Evolutionary conservation across 1,140 invertebrate species (phyloP).

Genomic region (Pogonomyrmex californicus): DNA sequence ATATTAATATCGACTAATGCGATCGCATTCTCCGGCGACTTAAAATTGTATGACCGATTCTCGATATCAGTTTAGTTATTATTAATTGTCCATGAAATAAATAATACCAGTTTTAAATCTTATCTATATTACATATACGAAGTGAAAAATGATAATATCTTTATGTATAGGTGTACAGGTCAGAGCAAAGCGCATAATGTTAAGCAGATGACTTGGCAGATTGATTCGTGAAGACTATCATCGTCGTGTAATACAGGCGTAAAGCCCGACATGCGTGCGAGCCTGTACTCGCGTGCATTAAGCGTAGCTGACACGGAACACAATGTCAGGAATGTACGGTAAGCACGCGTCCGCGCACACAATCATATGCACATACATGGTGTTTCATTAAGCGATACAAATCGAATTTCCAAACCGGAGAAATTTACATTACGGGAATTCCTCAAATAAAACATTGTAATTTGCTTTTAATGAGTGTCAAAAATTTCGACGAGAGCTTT

Average conservation of each 20-base stretch:
- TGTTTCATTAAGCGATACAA: constrained; percentile 34
- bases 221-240: constrained; percentile 13
- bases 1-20: constrained; percentile 33
- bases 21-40: not conserved
- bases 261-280: not conserved
- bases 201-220: not conserved
- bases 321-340: constrained; percentile 33
- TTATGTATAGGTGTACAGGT: constrained; percentile 1
- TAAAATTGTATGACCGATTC: not conserved
- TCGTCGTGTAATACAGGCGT: not conserved
- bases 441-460: not conserved
- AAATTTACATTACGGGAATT: constrained; percentile 20
- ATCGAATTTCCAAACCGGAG: constrained; percentile 11
- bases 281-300: constrained; percentile 1
- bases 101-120: not conserved
- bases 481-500: not conserved
- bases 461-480: not conserved
- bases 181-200: not conserved
- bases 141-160: not conserved
- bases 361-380: not conserved
- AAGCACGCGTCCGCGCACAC: not conserved
- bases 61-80: not conserved
- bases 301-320: constrained; percentile 31
- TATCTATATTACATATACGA: not conserved
- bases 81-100: not conserved